Evolutionary conservation across 2,113 vertebrate species (phyloP).

Genomic region (Otocyon megalotis): DNA sequence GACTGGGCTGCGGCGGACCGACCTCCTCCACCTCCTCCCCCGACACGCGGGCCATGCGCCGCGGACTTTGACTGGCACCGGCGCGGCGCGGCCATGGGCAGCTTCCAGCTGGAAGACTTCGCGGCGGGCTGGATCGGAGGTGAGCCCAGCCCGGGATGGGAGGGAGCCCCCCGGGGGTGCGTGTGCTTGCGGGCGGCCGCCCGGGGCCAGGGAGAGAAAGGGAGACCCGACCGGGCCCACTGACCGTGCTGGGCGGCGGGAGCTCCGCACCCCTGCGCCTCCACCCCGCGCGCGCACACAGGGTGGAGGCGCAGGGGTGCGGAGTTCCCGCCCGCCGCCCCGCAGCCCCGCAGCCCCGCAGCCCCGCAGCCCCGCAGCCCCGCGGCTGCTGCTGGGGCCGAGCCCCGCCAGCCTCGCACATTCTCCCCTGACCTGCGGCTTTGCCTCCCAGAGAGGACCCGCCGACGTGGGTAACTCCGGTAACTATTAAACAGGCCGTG

Average conservation of each 20-base stretch:
- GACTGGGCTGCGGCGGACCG: neutral
- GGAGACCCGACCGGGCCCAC: neutral
- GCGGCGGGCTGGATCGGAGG: slow-evolving; percentile 89
- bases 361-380: fast-evolving
- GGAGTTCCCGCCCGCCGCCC: too few relatives aligned
- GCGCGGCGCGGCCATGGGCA: slow-evolving; percentile 62
- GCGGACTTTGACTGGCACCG: neutral
- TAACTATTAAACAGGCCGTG: slow-evolving; percentile 67
- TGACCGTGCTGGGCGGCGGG: neutral
- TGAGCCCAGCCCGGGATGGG: slow-evolving; percentile 49
- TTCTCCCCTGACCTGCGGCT: neutral
- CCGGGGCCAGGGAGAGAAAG: too few relatives aligned
- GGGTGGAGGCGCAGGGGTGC: too few relatives aligned
- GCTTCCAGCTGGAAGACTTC: slow-evolving; percentile 86
- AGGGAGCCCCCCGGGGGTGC: slow-evolving; percentile 75
- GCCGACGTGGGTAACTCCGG: neutral
- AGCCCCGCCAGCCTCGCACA: neutral
- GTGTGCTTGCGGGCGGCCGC: neutral
- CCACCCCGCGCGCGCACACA: too few relatives aligned
- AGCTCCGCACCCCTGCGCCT: fast-evolving
- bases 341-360: fast-evolving
- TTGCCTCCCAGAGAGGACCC: neutral
- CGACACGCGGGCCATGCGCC: neutral
- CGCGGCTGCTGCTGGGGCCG: too few relatives aligned
- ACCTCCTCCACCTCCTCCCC: neutral